phyloP scores from a whole-genome alignment of 2,888 invertebrate genomes.

The Phortica okadai region DNA sequence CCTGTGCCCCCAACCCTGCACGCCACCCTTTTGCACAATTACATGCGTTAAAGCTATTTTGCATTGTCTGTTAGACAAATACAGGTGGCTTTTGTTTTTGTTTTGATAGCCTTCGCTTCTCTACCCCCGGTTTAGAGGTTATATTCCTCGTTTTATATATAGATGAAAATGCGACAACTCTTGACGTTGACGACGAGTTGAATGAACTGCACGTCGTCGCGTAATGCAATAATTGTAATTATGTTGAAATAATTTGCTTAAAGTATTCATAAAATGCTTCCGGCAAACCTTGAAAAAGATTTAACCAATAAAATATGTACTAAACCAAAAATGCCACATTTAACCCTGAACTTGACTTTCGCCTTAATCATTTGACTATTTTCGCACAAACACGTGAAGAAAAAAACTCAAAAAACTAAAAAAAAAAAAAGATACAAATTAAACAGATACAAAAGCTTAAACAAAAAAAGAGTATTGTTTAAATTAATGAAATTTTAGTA shows the following conservation, averaged over 20 bases:
- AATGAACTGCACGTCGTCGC: not conserved
- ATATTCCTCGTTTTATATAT: too few species aligned
- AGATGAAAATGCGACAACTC: too few species aligned
- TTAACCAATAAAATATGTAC: not conserved
- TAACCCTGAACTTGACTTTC: constrained; percentile 18
- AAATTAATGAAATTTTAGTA: too few species aligned
- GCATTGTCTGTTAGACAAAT: not conserved
- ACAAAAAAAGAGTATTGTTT: too few species aligned
- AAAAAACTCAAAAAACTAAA: not conserved
- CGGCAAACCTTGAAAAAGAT: constrained; percentile 2
- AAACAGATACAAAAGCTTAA: not conserved
- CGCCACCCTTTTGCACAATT: not conserved
- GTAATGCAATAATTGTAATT: not conserved
- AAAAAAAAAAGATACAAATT: not conserved
- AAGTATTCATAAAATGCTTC: constrained; percentile 4
- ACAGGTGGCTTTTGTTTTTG: not conserved
- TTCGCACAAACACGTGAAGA: constrained; percentile 9
- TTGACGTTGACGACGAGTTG: not conserved
- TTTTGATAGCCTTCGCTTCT: not conserved
- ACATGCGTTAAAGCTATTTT: not conserved
- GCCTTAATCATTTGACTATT: not conserved
- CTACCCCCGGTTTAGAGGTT: not conserved
- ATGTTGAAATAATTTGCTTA: not conserved
- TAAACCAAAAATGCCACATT: not conserved
- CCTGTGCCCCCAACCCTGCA: not conserved